Conservation (phyloP, 2,113 vertebrate genomes). For the Canis aureus region DNA sequence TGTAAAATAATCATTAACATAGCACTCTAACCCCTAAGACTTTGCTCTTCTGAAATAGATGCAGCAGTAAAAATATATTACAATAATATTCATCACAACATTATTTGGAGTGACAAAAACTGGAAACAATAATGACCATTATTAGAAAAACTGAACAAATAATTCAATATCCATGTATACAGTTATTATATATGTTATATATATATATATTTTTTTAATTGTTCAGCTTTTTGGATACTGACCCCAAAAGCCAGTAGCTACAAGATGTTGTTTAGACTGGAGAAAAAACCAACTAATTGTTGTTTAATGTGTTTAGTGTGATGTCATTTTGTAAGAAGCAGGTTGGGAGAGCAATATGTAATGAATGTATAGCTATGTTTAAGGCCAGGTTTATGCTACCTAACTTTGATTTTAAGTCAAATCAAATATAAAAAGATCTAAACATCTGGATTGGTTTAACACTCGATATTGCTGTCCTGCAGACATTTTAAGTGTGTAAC, state of each 20-base stretch:
- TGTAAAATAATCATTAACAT: background rate
- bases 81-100: background rate
- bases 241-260: slow-evolving; percentile 31
- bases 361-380: background rate
- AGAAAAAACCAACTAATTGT: background rate
- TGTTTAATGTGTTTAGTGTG: background rate
- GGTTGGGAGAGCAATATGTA: background rate
- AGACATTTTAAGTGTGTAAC: slow-evolving; percentile 28
- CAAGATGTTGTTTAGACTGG: background rate
- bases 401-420: slow-evolving; percentile 48
- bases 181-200: background rate
- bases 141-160: background rate
- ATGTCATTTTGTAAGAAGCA: background rate
- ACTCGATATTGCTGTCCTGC: slow-evolving; percentile 25
- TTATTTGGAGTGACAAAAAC: slow-evolving; percentile 1
- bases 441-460: slow-evolving; percentile 66
- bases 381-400: background rate
- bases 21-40: background rate
- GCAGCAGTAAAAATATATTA: background rate
- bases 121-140: background rate
- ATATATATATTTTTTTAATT: background rate
- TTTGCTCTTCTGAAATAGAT: background rate
- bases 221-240: slow-evolving; percentile 9
- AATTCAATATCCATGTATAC: background rate
- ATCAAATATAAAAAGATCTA: slow-evolving; percentile 49